Evolutionary conservation across 2,888 invertebrate genomes (phyloP).

Genomic region (Oxyscelio sp.): DNA sequence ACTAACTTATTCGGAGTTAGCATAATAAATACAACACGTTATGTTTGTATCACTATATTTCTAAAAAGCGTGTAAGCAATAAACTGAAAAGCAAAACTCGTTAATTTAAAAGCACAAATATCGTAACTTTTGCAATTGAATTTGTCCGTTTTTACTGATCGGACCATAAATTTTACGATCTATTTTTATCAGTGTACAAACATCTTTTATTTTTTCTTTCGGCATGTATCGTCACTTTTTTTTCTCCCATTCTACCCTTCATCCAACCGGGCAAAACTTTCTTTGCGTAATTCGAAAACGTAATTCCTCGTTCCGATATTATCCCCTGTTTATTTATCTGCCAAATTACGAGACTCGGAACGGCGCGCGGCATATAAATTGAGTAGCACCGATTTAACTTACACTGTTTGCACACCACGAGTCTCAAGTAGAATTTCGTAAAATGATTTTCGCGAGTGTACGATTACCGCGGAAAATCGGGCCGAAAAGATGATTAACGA

Average conservation of each 20-base stretch:
- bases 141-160: too few relatives aligned
- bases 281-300: constrained; percentile 27
- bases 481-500: constrained; percentile 29
- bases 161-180: constrained; percentile 8
- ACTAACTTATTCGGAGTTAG: too few relatives aligned
- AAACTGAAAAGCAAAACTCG: too few relatives aligned
- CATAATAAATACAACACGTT: too few relatives aligned
- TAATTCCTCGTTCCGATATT: constrained; percentile 38
- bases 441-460: constrained; percentile 39
- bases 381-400: constrained; percentile 34
- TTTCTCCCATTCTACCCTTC: not conserved
- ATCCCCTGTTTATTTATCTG: constrained; percentile 63
- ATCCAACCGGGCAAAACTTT: not conserved
- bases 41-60: too few relatives aligned
- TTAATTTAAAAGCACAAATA: too few relatives aligned
- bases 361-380: constrained; percentile 45
- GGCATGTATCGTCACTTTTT: not conserved
- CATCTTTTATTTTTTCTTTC: constrained; percentile 5
- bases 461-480: constrained; percentile 23
- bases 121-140: too few relatives aligned
- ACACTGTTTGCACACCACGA: constrained; percentile 28
- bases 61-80: too few relatives aligned
- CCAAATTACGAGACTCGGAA: constrained; percentile 53
- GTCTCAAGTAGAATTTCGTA: constrained; percentile 30
- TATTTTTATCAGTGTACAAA: not conserved